These are phyloP conservation scores for Siniperca chuatsi DNA, from an alignment of 2,113 vertebrate genomes.

Conservation along the genomic window DNA sequence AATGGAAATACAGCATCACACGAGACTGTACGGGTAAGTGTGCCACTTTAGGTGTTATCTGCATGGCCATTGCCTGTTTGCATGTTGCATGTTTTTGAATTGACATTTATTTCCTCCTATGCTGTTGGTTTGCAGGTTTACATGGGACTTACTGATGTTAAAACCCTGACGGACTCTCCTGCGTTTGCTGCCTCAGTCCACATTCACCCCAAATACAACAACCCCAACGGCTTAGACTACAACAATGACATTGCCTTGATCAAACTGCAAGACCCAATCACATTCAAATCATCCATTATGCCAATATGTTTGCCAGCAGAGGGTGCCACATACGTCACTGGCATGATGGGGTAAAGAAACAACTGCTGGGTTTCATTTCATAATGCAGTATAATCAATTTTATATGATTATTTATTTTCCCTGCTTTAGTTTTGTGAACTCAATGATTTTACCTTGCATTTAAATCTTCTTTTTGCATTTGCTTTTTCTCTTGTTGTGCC, in stretches of 20 bases:
- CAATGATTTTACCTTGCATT: background rate
- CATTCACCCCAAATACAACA: constrained; percentile 69
- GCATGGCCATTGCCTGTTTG: background rate
- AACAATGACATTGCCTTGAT: constrained; percentile 81
- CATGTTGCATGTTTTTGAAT: background rate
- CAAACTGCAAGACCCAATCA: constrained; percentile 55
- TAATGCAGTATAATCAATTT: background rate
- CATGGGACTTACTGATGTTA: constrained; percentile 54
- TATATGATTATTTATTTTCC: background rate
- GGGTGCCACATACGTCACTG: background rate
- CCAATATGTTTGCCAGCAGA: constrained; percentile 78
- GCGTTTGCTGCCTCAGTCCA: constrained; percentile 41
- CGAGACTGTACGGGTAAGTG: constrained; percentile 29
- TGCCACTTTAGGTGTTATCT: background rate
- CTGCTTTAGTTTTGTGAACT: background rate
- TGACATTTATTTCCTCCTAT: background rate
- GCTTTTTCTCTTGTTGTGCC: background rate
- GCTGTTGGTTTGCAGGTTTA: constrained; percentile 57
- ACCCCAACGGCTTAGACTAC: rapidly evolving
- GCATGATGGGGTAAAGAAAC: constrained; percentile 63
- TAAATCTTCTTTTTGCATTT: background rate
- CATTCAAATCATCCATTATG: constrained; percentile 71
- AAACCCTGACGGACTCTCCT: rapidly evolving
- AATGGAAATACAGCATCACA: rapidly evolving
- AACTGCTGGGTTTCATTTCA: background rate